Conservation (phyloP, 2,888 invertebrate genomes). For the Cantharis rustica region DNA sequence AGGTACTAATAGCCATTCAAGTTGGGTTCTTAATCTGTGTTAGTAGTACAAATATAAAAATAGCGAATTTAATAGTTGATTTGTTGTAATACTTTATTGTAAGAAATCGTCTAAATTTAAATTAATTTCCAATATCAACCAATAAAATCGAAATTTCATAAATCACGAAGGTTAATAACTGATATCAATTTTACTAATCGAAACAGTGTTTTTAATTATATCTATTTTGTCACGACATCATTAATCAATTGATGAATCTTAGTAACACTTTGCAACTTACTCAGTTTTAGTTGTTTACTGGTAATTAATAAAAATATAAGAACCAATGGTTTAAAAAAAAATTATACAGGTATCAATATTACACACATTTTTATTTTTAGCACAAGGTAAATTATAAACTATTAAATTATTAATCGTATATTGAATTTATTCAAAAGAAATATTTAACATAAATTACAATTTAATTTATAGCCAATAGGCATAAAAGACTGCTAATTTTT, state of each 20-base stretch:
- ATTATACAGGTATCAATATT: background rate
- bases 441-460: background rate
- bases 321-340: background rate
- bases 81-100: background rate
- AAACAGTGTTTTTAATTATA: background rate
- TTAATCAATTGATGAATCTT: background rate
- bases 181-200: background rate
- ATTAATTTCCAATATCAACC: background rate
- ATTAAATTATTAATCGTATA: background rate
- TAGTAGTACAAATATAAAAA: constrained; percentile 1
- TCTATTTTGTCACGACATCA: background rate
- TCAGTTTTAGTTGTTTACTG: background rate
- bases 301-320: background rate
- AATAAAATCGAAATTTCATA: background rate
- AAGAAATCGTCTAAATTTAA: background rate
- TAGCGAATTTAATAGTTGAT: background rate
- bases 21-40: background rate
- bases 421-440: background rate
- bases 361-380: background rate
- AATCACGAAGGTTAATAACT: background rate
- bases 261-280: background rate
- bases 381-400: background rate
- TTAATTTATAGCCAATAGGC: background rate
- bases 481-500: background rate
- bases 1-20: background rate